A percentile compares a stretch with the other conserved stretches of the same genome.
Evolutionary conservation across 2,113 vertebrate genomes (phyloP).

Genomic region (Nycticorax nycticorax): DNA sequence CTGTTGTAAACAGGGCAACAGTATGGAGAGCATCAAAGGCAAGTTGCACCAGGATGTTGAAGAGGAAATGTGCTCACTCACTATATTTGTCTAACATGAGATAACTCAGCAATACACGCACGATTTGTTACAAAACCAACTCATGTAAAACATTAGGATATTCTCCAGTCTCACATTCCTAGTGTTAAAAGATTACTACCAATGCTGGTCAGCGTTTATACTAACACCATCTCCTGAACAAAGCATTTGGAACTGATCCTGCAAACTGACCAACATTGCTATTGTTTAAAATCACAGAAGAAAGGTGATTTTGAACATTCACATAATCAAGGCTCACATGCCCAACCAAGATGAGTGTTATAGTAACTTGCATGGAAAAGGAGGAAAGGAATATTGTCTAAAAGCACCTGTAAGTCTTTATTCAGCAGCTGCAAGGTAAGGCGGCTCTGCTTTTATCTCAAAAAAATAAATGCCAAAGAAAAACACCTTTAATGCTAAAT

Average conservation of each 20-base stretch:
- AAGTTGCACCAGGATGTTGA: not conserved
- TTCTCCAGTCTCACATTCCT: not conserved
- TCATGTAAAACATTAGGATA: constrained; percentile 30
- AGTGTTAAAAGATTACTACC: not conserved
- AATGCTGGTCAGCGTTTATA: not conserved
- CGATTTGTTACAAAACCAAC: not conserved
- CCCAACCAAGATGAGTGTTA: not conserved
- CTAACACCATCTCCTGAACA: not conserved
- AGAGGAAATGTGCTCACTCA: constrained; percentile 51
- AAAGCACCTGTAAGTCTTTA: not conserved
- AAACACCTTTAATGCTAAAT: not conserved
- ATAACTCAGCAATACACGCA: not conserved
- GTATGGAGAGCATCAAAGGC: not conserved
- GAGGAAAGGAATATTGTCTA: not conserved
- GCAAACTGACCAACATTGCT: not conserved
- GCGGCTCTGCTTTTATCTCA: not conserved
- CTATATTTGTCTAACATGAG: not conserved
- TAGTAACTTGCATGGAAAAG: not conserved
- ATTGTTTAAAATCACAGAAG: not conserved
- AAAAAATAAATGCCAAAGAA: not conserved
- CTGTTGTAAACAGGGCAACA: not conserved
- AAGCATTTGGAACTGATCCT: not conserved
- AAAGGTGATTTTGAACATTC: not conserved
- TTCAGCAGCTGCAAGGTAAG: not conserved
- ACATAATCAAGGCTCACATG: not conserved